phyloP scores from a whole-genome alignment of 2,113 vertebrate genomes.

The Merops nubicus region DNA sequence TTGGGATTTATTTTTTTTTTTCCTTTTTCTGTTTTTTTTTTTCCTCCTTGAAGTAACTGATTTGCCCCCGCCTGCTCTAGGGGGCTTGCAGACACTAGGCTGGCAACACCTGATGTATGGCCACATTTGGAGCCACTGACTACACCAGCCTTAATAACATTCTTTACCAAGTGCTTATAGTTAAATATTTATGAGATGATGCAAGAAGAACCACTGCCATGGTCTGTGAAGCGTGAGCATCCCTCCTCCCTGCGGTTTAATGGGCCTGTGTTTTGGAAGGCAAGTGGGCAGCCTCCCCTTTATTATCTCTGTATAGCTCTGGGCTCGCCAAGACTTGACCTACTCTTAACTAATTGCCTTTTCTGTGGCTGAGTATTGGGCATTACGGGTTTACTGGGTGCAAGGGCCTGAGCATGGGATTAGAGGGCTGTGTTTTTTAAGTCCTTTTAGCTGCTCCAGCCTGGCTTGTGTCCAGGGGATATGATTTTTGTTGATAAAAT shows the following conservation, averaged over 20 bases:
- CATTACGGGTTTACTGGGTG: not conserved
- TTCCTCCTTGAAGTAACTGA: not conserved
- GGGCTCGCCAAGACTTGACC: not conserved
- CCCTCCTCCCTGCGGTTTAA: not conserved
- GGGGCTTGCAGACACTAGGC: not conserved
- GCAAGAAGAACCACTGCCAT: not conserved
- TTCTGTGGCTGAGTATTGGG: not conserved
- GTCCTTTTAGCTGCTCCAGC: not conserved
- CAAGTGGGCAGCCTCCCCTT: not conserved
- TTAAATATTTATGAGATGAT: constrained; percentile 77
- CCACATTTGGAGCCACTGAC: constrained; percentile 48
- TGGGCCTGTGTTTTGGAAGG: not conserved
- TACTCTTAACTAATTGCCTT: rapidly evolving
- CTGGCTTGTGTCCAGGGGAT: not conserved
- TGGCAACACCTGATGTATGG: constrained; percentile 56
- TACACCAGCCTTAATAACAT: constrained; percentile 68
- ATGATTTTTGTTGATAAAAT: not conserved
- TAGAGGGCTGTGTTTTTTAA: not conserved
- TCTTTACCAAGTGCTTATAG: constrained; percentile 64
- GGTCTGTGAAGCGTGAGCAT: not conserved
- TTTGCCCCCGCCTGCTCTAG: constrained; percentile 1
- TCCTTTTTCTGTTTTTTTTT: not conserved
- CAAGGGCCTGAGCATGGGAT: rapidly evolving
- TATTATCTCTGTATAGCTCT: not conserved
- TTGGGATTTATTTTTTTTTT: rapidly evolving